phyloP scores from a whole-genome alignment of 1,140 invertebrate genomes.

The Cotesia typhae region DNA sequence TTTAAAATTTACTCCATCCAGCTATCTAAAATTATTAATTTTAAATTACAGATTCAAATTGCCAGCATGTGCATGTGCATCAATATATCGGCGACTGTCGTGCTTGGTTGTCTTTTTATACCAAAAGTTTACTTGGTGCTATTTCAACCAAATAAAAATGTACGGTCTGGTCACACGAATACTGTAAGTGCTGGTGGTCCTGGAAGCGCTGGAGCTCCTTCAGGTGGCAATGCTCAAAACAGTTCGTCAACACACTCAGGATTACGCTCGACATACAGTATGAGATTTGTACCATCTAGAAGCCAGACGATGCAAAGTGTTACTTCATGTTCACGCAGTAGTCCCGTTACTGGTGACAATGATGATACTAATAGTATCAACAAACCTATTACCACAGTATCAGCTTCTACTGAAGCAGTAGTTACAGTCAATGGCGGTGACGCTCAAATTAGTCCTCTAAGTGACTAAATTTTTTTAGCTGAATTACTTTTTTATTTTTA shows the following conservation, averaged over 20 bases:
- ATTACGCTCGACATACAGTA: conserved; percentile 58
- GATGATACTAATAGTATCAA: conserved; percentile 17
- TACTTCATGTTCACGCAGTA: conserved; percentile 62
- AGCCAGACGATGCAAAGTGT: conserved; percentile 67
- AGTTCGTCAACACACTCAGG: conserved; percentile 40
- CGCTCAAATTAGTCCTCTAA: conserved; percentile 57
- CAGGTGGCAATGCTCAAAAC: conserved; percentile 21
- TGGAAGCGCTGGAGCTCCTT: neutral
- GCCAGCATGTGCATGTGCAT: conserved; percentile 82
- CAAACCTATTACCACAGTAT: no score
- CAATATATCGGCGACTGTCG: conserved; percentile 80
- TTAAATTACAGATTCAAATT: conserved; percentile 73
- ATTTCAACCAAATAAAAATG: conserved; percentile 81
- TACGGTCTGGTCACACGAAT: conserved; percentile 67
- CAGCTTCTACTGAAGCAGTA: conserved; percentile 3
- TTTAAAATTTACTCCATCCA: neutral
- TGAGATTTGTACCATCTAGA: conserved; percentile 59
- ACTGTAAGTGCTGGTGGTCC: conserved; percentile 25
- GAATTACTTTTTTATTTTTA: conserved; percentile 40
- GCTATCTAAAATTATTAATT: conserved; percentile 6
- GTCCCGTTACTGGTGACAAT: conserved; percentile 51
- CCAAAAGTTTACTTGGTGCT: conserved; percentile 82
- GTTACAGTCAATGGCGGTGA: conserved; percentile 57
- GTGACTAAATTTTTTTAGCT: conserved; percentile 64
- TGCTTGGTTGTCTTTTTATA: conserved; percentile 78